These are phyloP conservation scores for Capricornis sumatraensis DNA, from an alignment of 2,113 vertebrate species.

Conservation along the genomic window DNA sequence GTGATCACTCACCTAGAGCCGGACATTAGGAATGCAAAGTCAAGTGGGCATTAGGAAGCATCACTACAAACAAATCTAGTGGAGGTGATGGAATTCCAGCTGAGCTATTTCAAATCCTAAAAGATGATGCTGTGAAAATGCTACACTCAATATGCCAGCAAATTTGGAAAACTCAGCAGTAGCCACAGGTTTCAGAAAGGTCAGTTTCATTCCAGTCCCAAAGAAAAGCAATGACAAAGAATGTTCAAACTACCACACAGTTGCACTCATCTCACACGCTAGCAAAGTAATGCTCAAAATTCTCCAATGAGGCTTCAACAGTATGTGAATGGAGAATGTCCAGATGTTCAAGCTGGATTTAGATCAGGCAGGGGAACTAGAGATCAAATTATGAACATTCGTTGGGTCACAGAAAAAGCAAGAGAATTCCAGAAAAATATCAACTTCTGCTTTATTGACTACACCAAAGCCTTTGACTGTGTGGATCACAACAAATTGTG, in stretches of 20 bases:
- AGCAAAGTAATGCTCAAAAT: not conserved
- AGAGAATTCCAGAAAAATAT: not conserved
- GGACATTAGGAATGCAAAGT: not conserved
- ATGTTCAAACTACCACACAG: not conserved
- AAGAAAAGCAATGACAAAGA: not conserved
- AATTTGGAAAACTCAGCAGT: not conserved
- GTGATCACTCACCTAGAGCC: not conserved
- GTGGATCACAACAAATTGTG: not conserved
- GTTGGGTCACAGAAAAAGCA: not conserved
- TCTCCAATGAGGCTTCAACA: not conserved
- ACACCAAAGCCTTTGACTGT: not conserved
- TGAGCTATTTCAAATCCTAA: not conserved
- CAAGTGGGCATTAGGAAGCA: not conserved
- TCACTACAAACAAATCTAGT: not conserved
- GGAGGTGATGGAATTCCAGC: not conserved
- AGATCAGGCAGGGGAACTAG: not conserved
- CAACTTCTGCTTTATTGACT: not conserved
- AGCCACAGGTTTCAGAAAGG: not conserved
- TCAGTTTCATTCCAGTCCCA: not conserved
- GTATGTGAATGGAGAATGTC: not conserved
- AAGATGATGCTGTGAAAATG: not conserved
- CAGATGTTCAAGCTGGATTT: not conserved
- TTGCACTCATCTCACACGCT: not conserved
- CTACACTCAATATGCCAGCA: not conserved
- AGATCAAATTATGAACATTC: not conserved